Conservation (phyloP, 2,113 vertebrate genomes). For the Syrrhaptes paradoxus region DNA sequence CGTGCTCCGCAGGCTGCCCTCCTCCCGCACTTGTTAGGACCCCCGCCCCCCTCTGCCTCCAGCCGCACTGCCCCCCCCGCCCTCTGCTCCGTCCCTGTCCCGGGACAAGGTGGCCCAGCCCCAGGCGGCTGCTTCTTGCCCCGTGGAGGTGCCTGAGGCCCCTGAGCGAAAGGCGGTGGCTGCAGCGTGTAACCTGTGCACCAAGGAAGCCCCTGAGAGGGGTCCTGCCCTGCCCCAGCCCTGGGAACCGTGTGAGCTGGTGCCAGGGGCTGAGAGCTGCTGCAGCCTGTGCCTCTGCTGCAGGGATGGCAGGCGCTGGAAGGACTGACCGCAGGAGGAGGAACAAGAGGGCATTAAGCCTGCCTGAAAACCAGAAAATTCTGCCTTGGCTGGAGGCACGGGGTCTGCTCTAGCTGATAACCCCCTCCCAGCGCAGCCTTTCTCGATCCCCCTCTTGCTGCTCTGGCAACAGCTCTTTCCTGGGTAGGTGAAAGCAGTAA, state of each 20-base stretch:
- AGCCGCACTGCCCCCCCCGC: fast-evolving
- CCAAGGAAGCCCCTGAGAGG: not conserved
- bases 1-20: fast-evolving
- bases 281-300: not conserved
- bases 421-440: not conserved
- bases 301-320: not conserved
- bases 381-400: not conserved
- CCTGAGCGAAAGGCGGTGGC: fast-evolving
- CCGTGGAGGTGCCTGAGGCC: not conserved
- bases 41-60: not conserved
- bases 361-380: not conserved
- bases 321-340: not conserved
- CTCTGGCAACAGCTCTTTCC: not conserved
- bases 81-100: not conserved
- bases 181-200: no score
- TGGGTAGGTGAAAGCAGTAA: not conserved
- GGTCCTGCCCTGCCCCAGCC: not conserved
- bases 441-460: not conserved
- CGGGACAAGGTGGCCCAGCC: not conserved
- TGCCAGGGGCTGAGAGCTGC: not conserved
- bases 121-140: not conserved
- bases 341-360: not conserved
- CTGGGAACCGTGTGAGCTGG: not conserved
- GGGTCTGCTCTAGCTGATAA: not conserved
- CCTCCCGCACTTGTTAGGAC: not conserved